Evolutionary conservation across 2,797 vertebrate genomes (phyloP).

Genomic region (Acipenser transmontanus): DNA sequence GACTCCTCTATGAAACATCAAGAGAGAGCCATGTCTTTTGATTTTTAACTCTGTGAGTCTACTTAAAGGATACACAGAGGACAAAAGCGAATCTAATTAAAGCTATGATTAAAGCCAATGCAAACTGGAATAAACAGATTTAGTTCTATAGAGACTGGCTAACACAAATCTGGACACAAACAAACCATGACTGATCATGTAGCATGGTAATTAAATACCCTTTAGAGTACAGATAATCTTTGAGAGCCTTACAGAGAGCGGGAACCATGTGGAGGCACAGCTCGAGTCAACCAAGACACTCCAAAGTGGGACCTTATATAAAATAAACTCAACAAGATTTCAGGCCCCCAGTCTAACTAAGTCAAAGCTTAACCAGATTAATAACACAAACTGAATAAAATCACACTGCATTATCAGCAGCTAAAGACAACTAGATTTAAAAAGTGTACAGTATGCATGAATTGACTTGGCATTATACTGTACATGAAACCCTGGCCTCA

Average conservation of each 20-base stretch:
- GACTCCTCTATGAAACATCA: background rate
- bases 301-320: background rate
- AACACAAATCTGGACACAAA: background rate
- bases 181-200: background rate
- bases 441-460: too few species aligned
- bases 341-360: background rate
- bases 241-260: background rate
- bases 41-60: background rate
- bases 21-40: background rate
- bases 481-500: too few species aligned
- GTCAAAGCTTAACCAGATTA: background rate
- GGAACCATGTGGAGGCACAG: background rate
- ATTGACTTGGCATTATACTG: too few species aligned
- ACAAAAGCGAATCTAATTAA: background rate
- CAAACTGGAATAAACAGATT: slow-evolving; percentile 1
- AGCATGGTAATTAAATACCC: background rate
- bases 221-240: background rate
- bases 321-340: background rate
- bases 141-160: background rate
- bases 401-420: too few species aligned
- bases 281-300: background rate
- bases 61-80: background rate
- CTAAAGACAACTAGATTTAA: too few species aligned
- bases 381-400: background rate
- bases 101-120: background rate